Conservation (phyloP, 2,113 vertebrate species). For the Mormyrus iriodes region DNA sequence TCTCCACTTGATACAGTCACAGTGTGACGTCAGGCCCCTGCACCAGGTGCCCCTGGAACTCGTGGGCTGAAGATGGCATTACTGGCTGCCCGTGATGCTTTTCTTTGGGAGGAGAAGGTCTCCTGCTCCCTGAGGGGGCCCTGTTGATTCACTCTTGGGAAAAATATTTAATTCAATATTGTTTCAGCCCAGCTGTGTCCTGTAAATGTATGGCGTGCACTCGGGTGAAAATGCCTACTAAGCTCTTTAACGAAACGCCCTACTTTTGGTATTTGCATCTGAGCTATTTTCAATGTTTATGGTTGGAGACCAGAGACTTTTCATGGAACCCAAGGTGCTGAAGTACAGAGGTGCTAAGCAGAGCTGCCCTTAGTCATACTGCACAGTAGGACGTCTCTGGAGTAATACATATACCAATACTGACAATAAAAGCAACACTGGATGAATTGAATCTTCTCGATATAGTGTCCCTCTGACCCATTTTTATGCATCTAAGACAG, state of each 20-base stretch:
- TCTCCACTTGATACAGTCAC: neutral
- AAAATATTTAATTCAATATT: neutral
- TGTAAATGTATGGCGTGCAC: neutral
- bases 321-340: neutral
- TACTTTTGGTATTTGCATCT: neutral
- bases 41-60: neutral
- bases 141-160: neutral
- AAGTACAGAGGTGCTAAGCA: neutral
- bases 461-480: neutral
- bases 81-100: neutral
- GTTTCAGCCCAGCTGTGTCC: neutral
- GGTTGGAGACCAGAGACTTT: neutral
- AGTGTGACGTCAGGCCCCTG: neutral
- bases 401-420: neutral
- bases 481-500: neutral
- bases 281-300: neutral
- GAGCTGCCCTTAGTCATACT: neutral
- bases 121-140: neutral
- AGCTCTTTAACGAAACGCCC: neutral
- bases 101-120: neutral
- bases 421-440: neutral
- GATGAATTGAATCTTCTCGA: neutral
- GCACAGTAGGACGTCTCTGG: neutral
- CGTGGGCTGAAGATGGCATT: neutral
- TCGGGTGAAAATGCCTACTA: neutral